Evolutionary conservation across 2,888 invertebrate genomes (phyloP), one percentile per base, ranked within the genome.

Genomic region (Ornithoptera alexandrae): DNA sequence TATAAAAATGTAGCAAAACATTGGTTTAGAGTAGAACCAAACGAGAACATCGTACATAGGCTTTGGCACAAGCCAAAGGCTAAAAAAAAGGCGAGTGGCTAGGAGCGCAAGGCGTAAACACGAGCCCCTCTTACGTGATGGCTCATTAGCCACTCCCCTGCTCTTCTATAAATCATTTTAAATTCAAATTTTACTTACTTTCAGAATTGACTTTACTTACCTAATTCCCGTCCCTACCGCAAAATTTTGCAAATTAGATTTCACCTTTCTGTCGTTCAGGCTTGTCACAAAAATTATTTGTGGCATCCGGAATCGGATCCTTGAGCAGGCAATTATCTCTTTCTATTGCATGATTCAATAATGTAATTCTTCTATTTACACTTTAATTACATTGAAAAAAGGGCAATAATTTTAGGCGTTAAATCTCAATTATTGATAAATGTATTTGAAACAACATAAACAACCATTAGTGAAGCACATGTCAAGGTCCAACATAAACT

Each of bases 131-230:
- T 88, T 84, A 87, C 87, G 88, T 90, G 90, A 88, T 86, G 90
- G 87, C 92, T 92, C 91, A 92, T 92, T 92, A 92, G 90, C 89
- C 89, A 87, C 92, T 89, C 90, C 90, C 90, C 88, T 83, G 83
- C 82, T 82, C 87, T 82, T 88, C 87, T 88, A 92, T 92, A 92
- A 92, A 92, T 92, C 91, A 92, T 92, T 92, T 91, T 88, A 92
- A 92, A 92, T 92, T 92, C 89, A 90, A 92, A 92, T 92, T 90
- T 83, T 89, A 90, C 90, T 89, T 90, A 89, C 88, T 88, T 88
- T 88, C 81, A 86, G 87, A 89, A 91, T 92, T 89, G 88, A 89
- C 89, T 92, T 90, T 88, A 87, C 88, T 86, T 86, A 87, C 89
- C 85, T 90, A 89, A 91, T 90, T 89, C 88, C 84, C 83, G 84